These are phyloP conservation scores for Drosophila carrolli DNA, from an alignment of 1,140 invertebrate species.

Conservation along the genomic window DNA sequence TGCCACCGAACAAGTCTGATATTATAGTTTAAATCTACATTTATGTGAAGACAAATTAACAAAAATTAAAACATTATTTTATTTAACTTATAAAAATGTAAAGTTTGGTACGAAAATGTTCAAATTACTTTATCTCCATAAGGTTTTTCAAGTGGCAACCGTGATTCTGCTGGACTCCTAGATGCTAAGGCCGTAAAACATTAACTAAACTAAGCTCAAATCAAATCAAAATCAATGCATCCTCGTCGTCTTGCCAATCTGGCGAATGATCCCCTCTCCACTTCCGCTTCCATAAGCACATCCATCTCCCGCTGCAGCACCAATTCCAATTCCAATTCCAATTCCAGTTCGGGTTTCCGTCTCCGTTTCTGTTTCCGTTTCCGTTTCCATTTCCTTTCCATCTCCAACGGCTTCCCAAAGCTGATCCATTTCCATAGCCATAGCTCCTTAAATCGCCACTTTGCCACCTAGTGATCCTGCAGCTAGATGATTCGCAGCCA, in stretches of 20 bases:
- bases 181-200: slow-evolving; percentile 21
- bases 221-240: slow-evolving; percentile 45
- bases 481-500: slow-evolving; percentile 10
- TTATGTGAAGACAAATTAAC: neutral
- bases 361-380: neutral
- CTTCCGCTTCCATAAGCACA: slow-evolving; percentile 13
- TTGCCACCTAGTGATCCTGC: slow-evolving; percentile 22
- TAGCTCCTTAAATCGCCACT: slow-evolving; percentile 9
- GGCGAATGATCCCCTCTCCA: slow-evolving; percentile 9
- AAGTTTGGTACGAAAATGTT: slow-evolving; percentile 1
- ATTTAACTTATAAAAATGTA: neutral
- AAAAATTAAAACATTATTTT: neutral
- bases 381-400: neutral
- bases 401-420: neutral
- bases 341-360: neutral
- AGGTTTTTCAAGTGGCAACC: neutral
- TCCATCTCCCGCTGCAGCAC: slow-evolving; percentile 17
- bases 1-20: neutral
- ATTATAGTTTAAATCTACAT: neutral
- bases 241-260: slow-evolving; percentile 14
- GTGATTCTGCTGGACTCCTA: neutral
- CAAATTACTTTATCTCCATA: neutral
- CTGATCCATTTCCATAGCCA: slow-evolving; percentile 4
- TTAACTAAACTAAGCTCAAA: slow-evolving; percentile 46
- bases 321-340: slow-evolving; percentile 8